Evolutionary conservation across 2,888 invertebrate genomes (phyloP).

Genomic region (Patella pellucida): DNA sequence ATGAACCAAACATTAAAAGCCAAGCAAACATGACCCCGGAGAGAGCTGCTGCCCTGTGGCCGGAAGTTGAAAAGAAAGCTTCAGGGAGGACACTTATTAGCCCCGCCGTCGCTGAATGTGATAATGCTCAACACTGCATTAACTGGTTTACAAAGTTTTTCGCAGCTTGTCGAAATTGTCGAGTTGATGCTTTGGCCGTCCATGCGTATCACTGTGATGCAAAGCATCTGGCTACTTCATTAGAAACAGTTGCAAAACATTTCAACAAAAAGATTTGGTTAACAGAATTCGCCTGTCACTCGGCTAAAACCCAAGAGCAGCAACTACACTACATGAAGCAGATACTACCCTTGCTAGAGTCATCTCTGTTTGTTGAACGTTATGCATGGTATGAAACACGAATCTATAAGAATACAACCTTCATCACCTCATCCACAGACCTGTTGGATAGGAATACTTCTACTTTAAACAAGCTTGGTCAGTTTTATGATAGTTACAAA

Average conservation of each 20-base stretch:
- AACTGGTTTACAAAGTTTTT: slow-evolving; percentile 50
- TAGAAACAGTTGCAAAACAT: slow-evolving; percentile 35
- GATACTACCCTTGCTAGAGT: slow-evolving; percentile 38
- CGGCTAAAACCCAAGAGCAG: slow-evolving; percentile 28
- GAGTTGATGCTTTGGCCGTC: slow-evolving; percentile 47
- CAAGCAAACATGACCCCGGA: slow-evolving; percentile 44
- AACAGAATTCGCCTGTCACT: slow-evolving; percentile 46
- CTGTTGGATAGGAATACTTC: slow-evolving; percentile 26
- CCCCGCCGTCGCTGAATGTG: slow-evolving; percentile 44
- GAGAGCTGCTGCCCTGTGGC: slow-evolving; percentile 43
- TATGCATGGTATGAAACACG: slow-evolving; percentile 40
- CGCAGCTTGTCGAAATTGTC: slow-evolving; percentile 40
- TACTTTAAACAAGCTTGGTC: slow-evolving; percentile 31
- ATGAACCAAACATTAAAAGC: slow-evolving; percentile 45
- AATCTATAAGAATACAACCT: slow-evolving; percentile 20
- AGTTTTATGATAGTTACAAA: slow-evolving; percentile 32
- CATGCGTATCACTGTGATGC: slow-evolving; percentile 44
- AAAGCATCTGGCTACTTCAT: slow-evolving; percentile 14
- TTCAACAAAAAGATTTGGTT: slow-evolving; percentile 44
- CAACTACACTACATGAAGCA: slow-evolving; percentile 37
- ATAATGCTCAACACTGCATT: slow-evolving; percentile 22
- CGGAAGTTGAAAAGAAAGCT: slow-evolving; percentile 35
- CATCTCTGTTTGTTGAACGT: slow-evolving; percentile 34
- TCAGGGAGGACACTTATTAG: slow-evolving; percentile 40
- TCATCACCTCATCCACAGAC: slow-evolving; percentile 25